Percentiles rank a stretch among this genome's conserved stretches.
phyloP scores from a whole-genome alignment of 1,140 invertebrate genomes.

The Drosophila mauritiana region DNA sequence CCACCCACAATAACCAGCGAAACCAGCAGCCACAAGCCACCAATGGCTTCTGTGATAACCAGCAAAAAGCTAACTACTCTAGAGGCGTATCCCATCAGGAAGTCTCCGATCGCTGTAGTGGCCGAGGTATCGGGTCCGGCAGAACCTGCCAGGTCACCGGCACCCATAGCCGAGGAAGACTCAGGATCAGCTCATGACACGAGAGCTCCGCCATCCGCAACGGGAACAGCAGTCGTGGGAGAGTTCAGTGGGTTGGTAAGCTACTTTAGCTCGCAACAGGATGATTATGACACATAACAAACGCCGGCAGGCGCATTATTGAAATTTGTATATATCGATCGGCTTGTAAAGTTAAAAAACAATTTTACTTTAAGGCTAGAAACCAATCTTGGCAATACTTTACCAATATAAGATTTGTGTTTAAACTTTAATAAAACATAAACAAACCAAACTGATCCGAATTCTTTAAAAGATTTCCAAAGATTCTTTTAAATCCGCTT shows the following conservation, averaged over 20 bases:
- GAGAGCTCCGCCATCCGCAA: constrained; percentile 25
- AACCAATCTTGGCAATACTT: constrained; percentile 10
- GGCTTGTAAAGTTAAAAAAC: constrained; percentile 10
- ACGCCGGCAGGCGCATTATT: constrained; percentile 55
- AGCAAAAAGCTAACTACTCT: constrained; percentile 78
- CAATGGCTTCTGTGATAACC: constrained; percentile 48
- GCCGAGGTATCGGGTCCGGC: constrained; percentile 39
- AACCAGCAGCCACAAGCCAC: constrained; percentile 3
- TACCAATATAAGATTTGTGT: not conserved
- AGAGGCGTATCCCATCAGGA: constrained; percentile 68
- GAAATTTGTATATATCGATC: constrained; percentile 56
- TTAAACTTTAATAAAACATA: constrained; percentile 6
- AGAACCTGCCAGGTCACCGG: constrained; percentile 47
- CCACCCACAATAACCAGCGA: constrained; percentile 10
- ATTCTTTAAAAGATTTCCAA: constrained; percentile 8
- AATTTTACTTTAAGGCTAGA: constrained; percentile 21
- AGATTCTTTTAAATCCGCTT: not conserved
- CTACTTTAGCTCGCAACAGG: constrained; percentile 92
- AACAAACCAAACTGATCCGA: not conserved
- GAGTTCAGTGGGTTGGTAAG: constrained; percentile 93
- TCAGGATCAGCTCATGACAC: constrained; percentile 71
- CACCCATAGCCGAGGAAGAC: constrained; percentile 60
- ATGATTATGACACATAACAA: constrained; percentile 85
- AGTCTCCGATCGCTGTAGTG: constrained; percentile 61
- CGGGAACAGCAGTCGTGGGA: constrained; percentile 71